Evolutionary conservation across 1,140 invertebrate genomes (phyloP), one percentile per base, ranked within the genome.

Genomic region (Stratiolaelaps scimitus): DNA sequence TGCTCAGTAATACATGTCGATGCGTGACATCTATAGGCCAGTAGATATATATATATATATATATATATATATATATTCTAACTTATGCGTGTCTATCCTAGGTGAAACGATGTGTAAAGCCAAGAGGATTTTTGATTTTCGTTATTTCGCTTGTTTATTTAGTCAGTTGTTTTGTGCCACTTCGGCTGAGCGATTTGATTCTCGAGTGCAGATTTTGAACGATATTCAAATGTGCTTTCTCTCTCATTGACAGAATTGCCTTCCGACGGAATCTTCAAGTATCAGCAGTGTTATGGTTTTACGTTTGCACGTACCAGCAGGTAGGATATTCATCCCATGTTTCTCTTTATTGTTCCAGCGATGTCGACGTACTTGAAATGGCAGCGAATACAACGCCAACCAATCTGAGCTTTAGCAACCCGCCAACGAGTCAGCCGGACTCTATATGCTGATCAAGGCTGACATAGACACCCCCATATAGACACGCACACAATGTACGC

Each of bases 311-410:
- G 34, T 40, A 40, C 34, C 5, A 40, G 34, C 5, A 40, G 34
- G 34, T 40, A 10, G 34, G 10, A 40, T 40, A 40, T 23, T 60
- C 6, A 60, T n/a, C n/a, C n/a, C 0, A 60, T 4, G 17, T 34
- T 20, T 28, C 7, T 15, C 5, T 48, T 6, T 26, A 17, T 34
- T 17, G 1, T 60, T 60, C 23, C 53, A 60, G 53, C 23, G 53
- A 60, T 26, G 17, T 60, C 53, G 53, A 60, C 23, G 34, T 60
- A 23, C 23, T 60, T n/a, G 53, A 60, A 60, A 60, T 60, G 53
- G 34, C 26, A 15, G 34, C 53, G 23, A 60, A 60, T 23, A 15
- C 23, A 15, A 26, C 26, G 26, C 15, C 26, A 2, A 60, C 15
- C 26, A 4, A 17, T 34, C 26, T 26, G 26, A 26, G 26, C 15